Conservation (phyloP, 2,113 vertebrate genomes). For the Cheilinus undulatus region DNA sequence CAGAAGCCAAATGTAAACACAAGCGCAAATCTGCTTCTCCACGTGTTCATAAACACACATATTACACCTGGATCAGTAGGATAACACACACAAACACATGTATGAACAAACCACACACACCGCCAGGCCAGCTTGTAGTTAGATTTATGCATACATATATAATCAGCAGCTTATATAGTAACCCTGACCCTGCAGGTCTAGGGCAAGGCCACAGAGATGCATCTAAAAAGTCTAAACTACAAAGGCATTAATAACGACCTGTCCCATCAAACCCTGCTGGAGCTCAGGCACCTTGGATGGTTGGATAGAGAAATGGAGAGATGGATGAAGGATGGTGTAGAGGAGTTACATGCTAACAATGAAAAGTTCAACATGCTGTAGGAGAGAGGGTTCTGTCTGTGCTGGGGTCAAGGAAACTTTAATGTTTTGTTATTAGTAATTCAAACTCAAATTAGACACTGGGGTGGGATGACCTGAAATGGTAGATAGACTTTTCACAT, state of each 20-base stretch:
- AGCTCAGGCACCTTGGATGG: conserved; percentile 7
- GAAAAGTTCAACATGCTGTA: background rate
- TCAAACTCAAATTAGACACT: too few relatives aligned
- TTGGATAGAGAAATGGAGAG: conserved; percentile 1
- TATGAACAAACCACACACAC: conserved; percentile 1
- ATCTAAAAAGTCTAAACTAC: conserved; percentile 56
- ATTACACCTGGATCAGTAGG: background rate
- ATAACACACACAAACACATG: background rate
- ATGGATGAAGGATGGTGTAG: background rate
- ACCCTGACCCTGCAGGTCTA: conserved; percentile 72
- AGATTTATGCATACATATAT: conserved; percentile 79
- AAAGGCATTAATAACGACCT: conserved; percentile 71
- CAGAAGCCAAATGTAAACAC: background rate
- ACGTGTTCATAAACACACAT: background rate
- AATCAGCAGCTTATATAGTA: conserved; percentile 58
- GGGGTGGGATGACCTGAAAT: too few relatives aligned
- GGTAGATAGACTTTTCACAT: too few relatives aligned
- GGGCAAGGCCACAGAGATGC: conserved; percentile 72
- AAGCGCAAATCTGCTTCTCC: background rate
- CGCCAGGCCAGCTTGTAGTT: conserved; percentile 51
- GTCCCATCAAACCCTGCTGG: conserved; percentile 39
- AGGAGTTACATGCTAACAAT: background rate
- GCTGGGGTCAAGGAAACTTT: too few relatives aligned
- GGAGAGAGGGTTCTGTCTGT: background rate
- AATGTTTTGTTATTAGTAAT: too few relatives aligned